Percentiles rank a stretch among this genome's conserved stretches.
These are phyloP conservation scores for Exephanes ischioxanthus DNA, from an alignment of 2,888 invertebrate genomes.

Conservation along the genomic window DNA sequence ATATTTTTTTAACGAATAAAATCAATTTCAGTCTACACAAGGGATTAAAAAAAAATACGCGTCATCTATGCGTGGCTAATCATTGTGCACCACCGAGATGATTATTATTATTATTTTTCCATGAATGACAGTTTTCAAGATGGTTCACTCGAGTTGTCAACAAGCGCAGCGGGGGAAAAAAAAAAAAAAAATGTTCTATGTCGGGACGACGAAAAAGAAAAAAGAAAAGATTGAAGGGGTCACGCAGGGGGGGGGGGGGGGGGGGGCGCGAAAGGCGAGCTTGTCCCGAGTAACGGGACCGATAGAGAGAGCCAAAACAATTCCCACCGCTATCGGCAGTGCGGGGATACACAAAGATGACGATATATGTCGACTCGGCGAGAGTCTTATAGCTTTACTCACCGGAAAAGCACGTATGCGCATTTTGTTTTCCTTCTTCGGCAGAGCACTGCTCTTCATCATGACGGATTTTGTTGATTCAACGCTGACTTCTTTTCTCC, in stretches of 20 bases:
- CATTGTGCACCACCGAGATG: no score
- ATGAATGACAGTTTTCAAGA: conserved; percentile 23
- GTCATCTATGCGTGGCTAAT: not conserved
- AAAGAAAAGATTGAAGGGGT: not conserved
- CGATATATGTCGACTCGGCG: not conserved
- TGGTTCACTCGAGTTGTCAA: conserved; percentile 28
- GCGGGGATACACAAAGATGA: conserved; percentile 35
- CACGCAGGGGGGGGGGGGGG: not conserved
- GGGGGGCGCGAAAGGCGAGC: conserved; percentile 2
- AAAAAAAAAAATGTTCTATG: not conserved
- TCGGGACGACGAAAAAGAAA: not conserved
- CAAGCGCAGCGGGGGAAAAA: not conserved
- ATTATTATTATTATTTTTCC: not conserved
- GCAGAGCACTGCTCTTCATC: conserved; percentile 91
- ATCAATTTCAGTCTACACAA: not conserved
- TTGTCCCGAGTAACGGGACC: conserved; percentile 4
- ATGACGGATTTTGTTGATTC: conserved; percentile 82
- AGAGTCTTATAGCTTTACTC: conserved; percentile 85
- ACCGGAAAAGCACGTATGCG: conserved; percentile 99
- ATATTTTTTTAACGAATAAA: no score
- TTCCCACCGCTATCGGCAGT: conserved; percentile 14
- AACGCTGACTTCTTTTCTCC: conserved; percentile 56
- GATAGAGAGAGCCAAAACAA: conserved; percentile 49
- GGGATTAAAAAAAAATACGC: not conserved
- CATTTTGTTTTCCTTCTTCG: conserved; percentile 98